Evolutionary conservation across 2,113 vertebrate genomes (phyloP).

Genomic region (Melanostigma gelatinosum): DNA sequence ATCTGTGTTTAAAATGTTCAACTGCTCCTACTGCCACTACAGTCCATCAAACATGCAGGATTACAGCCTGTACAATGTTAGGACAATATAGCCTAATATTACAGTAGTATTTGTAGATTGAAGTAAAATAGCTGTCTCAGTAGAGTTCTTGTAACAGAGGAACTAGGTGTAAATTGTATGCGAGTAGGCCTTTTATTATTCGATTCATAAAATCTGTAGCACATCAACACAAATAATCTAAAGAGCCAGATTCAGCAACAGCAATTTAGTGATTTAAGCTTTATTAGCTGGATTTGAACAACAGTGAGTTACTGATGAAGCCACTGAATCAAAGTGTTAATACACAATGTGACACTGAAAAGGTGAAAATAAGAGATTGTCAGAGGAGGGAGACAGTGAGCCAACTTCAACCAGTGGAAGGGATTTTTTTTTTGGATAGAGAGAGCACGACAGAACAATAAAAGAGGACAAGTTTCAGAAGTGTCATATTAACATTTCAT

Average conservation of each 20-base stretch:
- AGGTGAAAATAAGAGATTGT: not conserved
- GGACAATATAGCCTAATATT: not conserved
- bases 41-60: not conserved
- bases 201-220: not conserved
- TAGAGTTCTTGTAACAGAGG: not conserved
- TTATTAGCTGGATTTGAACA: not conserved
- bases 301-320: not conserved
- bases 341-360: not conserved
- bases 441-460: not conserved
- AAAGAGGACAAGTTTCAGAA: not conserved
- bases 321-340: not conserved
- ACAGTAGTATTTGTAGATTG: not conserved
- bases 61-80: not conserved
- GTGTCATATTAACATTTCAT: not conserved
- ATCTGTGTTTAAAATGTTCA: not conserved
- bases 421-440: not conserved
- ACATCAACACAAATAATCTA: not conserved
- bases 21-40: not conserved
- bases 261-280: not conserved
- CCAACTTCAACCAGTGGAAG: not conserved
- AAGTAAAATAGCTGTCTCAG: not conserved
- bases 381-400: conserved; percentile 35
- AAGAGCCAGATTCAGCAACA: not conserved
- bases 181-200: not conserved
- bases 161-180: not conserved